Percentiles rank a stretch among this genome's conserved stretches.
Evolutionary conservation across 1,140 invertebrate species (phyloP).

Genomic region (Octopus sinensis): DNA sequence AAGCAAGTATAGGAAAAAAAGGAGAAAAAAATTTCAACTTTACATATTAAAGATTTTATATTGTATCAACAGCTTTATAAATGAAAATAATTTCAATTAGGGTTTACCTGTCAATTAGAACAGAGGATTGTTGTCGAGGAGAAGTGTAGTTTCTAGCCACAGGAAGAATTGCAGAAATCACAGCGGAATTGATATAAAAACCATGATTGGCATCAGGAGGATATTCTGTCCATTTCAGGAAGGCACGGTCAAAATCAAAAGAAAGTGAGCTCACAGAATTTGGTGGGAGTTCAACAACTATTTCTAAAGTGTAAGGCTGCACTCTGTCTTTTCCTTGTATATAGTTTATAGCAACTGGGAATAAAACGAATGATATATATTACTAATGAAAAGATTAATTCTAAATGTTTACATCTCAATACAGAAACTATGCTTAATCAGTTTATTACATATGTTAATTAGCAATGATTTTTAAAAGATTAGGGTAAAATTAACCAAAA

Average conservation of each 20-base stretch:
- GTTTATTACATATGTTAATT: too few species aligned
- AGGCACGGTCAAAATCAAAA: slow-evolving; percentile 88
- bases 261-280: slow-evolving; percentile 77
- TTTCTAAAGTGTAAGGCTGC: slow-evolving; percentile 84
- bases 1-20: too few species aligned
- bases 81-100: too few species aligned
- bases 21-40: too few species aligned
- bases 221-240: slow-evolving; percentile 97
- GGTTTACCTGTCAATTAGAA: slow-evolving; percentile 64
- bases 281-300: slow-evolving; percentile 76
- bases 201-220: slow-evolving; percentile 99
- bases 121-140: slow-evolving; percentile 69
- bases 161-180: slow-evolving; percentile 76
- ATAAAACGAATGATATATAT: slow-evolving; percentile 12
- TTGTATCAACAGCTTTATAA: too few species aligned
- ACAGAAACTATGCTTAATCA: too few species aligned
- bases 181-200: slow-evolving; percentile 63
- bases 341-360: slow-evolving; percentile 62
- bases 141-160: slow-evolving; percentile 76
- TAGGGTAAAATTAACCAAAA: too few species aligned
- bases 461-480: too few species aligned
- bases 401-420: too few species aligned
- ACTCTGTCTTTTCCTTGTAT: slow-evolving; percentile 79
- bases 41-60: too few species aligned
- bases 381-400: too few species aligned